Percentiles rank a stretch among this genome's conserved stretches.
These are phyloP conservation scores for Cariama cristata DNA, from an alignment of 2,113 vertebrate species.

Conservation along the genomic window DNA sequence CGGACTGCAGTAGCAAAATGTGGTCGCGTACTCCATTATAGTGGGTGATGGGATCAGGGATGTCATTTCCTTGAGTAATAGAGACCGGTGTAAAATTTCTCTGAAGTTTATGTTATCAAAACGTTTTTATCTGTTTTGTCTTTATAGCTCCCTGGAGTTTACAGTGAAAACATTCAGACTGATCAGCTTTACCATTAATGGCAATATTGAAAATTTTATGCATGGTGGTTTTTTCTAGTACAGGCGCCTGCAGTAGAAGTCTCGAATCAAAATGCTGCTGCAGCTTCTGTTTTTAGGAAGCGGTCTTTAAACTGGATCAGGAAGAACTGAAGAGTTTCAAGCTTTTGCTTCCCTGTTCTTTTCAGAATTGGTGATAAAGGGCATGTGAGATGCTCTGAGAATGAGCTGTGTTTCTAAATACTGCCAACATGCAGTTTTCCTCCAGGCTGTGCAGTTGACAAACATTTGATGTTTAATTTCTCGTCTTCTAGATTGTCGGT, in stretches of 20 bases:
- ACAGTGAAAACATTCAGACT: neutral
- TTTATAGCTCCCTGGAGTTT: neutral
- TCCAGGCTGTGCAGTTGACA: neutral
- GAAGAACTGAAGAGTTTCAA: neutral
- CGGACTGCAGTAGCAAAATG: neutral
- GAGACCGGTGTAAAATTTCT: neutral
- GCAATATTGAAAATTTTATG: neutral
- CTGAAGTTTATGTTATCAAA: neutral
- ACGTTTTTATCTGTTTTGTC: neutral
- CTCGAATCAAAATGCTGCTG: neutral
- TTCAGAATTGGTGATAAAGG: neutral
- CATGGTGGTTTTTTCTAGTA: neutral
- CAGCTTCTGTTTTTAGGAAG: neutral
- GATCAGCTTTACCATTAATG: neutral
- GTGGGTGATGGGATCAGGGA: neutral
- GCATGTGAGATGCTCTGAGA: neutral
- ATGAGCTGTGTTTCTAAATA: neutral
- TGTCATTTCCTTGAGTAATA: neutral
- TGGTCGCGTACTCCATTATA: no score
- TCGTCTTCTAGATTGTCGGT: neutral
- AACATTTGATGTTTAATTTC: neutral
- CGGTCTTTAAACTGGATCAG: neutral
- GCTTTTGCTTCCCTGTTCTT: neutral
- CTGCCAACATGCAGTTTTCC: neutral
- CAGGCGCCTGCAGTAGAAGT: neutral